A percentile compares a stretch with the other conserved stretches of the same genome.
Conservation (phyloP, 2,888 invertebrate species). For the Sinotaia quadrata region DNA sequence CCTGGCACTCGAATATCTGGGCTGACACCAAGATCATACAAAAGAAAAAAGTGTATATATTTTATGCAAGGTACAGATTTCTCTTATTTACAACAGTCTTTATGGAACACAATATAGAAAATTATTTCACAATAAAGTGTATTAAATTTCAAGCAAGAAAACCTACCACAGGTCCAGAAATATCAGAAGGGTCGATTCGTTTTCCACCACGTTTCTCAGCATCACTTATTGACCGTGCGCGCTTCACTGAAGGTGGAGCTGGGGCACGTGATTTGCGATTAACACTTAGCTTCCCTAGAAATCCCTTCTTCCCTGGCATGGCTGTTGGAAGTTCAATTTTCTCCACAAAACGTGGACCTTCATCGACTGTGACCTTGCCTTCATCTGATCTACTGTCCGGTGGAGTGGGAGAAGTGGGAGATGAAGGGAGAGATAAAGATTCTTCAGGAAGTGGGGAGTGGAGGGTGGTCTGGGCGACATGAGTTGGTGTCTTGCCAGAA, state of each 20-base stretch:
- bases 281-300: conserved; percentile 57
- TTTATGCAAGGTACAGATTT: no score
- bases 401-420: conserved; percentile 20
- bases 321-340: conserved; percentile 63
- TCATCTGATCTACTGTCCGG: conserved; percentile 1
- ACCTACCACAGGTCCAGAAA: conserved; percentile 66
- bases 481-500: conserved; percentile 7
- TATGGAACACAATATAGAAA: no score
- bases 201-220: conserved; percentile 50
- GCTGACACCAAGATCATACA: no score
- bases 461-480: conserved; percentile 13
- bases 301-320: conserved; percentile 53
- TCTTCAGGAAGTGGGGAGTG: conserved; percentile 36
- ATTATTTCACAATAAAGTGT: no score
- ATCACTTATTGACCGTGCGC: conserved; percentile 63
- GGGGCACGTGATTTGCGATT: conserved; percentile 55
- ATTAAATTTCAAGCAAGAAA: no score
- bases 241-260: conserved; percentile 53
- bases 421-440: conserved; percentile 29
- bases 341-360: conserved; percentile 41
- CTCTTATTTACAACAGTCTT: no score
- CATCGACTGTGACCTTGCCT: conserved; percentile 25
- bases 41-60: no score
- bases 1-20: no score
- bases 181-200: conserved; percentile 61